Evolutionary conservation across 2,113 vertebrate genomes (phyloP), one percentile per base, ranked within the genome.

Genomic region (Chamaetylas fuelleborni): DNA sequence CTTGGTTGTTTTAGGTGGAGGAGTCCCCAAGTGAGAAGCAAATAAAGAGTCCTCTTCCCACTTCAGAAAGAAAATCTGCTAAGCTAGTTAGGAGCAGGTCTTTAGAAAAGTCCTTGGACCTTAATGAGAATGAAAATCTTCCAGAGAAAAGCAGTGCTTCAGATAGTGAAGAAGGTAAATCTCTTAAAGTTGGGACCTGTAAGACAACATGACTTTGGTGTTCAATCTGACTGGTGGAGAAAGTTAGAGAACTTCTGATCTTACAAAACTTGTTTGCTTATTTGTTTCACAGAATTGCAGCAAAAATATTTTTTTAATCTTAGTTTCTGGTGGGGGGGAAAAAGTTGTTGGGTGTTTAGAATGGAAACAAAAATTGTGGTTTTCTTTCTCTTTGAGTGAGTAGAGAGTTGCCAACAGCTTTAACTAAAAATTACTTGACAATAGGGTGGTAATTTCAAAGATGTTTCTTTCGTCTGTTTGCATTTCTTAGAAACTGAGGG

Each of bases 101-200:
- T 67, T 97, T 98, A 12, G 91, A 98, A 8, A 98, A 98, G 50
- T 98, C 98, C 14, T 97, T 99, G 28, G 98, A 99, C 87, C 96
- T 98, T 73, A 99, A 99, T 73, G 98, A 98, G 88, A 99, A 99
- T 64, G 98, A 99, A 71, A 98, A 98, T 60, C 96, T 98, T 73
- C 94, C 97, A 5, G 98, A 99, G 65, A 98, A 98, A 93, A 99
- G 98, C 60, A 98, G 98, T 85, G 98, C 98, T 12, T 98, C 98
- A 33, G 99, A 99, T 74, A 98, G 97, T 8, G 98, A 99, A 82
- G 99, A 99, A 96, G 98, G 99, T 99, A 97, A 98, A 91, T 84
- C 7, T 60, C 38, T 51, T 71, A 71, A 50, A 60, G 2, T 14
- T 89, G 33, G 29, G 18, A 53, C 57, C 54, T 64, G 3, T 81